Percentiles rank a stretch among this genome's conserved stretches.
phyloP scores from a whole-genome alignment of 2,113 vertebrate species.

The Cavia porcellus region DNA sequence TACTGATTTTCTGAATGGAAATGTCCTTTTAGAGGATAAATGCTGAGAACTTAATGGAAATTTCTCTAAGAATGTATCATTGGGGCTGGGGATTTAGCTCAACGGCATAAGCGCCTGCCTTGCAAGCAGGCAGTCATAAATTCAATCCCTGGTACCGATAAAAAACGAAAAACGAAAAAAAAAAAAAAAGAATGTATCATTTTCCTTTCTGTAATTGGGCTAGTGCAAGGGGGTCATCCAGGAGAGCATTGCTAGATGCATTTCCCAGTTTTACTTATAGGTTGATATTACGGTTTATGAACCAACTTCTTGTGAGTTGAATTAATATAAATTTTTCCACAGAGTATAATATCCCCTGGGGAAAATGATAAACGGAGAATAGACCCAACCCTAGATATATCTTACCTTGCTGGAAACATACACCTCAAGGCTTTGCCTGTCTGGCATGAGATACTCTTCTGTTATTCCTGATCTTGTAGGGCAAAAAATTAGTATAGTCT shows the following conservation, averaged over 20 bases:
- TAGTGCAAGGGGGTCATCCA: constrained; percentile 1
- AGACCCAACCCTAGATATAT: neutral
- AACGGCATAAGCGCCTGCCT: no score
- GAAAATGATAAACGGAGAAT: constrained; percentile 5
- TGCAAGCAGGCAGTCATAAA: no score
- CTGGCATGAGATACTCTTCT: neutral
- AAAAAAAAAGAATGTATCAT: neutral
- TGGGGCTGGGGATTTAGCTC: neutral
- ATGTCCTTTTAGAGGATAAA: constrained; percentile 46
- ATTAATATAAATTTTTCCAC: constrained; percentile 48
- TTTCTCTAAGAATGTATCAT: constrained; percentile 51
- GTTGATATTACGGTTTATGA: constrained; percentile 34
- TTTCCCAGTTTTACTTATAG: constrained; percentile 46
- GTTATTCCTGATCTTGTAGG: constrained; percentile 52
- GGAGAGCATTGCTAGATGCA: constrained; percentile 11
- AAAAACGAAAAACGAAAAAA: no score
- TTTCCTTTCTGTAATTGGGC: constrained; percentile 50
- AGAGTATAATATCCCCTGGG: neutral
- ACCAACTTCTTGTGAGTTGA: constrained; percentile 21
- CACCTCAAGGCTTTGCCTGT: neutral
- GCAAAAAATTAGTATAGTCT: neutral
- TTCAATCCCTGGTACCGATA: no score
- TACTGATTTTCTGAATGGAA: constrained; percentile 35
- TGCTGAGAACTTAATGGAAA: constrained; percentile 15
- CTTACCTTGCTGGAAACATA: neutral